A percentile compares a stretch with the other conserved stretches of the same genome.
phyloP scores from a whole-genome alignment of 1,140 invertebrate species.

The Danaus plexippus region DNA sequence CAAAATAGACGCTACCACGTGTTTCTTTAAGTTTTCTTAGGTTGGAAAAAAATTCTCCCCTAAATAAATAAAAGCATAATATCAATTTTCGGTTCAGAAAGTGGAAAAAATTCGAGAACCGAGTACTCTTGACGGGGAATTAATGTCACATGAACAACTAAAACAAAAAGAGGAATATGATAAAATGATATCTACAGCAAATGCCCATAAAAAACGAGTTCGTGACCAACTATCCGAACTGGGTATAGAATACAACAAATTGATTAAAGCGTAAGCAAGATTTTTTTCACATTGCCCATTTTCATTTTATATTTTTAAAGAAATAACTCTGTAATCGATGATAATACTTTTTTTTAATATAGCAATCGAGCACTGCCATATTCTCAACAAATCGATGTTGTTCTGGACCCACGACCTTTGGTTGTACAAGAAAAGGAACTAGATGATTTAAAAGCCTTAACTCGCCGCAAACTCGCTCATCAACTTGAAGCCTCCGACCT shows the following conservation, averaged over 20 bases:
- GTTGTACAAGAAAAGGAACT: constrained; percentile 74
- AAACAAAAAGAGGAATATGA: constrained; percentile 63
- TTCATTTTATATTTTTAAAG: not conserved
- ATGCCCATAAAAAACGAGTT: constrained; percentile 56
- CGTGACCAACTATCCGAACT: constrained; percentile 54
- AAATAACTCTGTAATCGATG: constrained; percentile 1
- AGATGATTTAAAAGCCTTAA: constrained; percentile 73
- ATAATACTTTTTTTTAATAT: not conserved
- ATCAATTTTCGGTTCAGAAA: constrained; percentile 30
- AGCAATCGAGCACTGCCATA: constrained; percentile 75
- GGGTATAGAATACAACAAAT: constrained; percentile 49
- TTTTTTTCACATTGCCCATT: too few species aligned
- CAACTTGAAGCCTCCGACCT: constrained; percentile 73
- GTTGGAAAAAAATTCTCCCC: too few species aligned
- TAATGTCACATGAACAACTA: constrained; percentile 66
- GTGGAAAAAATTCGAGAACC: constrained; percentile 41
- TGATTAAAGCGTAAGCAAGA: constrained; percentile 51
- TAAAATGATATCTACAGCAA: constrained; percentile 58
- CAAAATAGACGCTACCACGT: too few species aligned
- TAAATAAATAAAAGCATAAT: too few species aligned
- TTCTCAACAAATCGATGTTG: constrained; percentile 75
- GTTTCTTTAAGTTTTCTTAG: too few species aligned
- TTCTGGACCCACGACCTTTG: constrained; percentile 76
- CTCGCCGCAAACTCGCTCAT: constrained; percentile 71
- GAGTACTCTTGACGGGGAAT: constrained; percentile 51